Base-by-base conservation (phyloP, 2,888 invertebrate genomes). In the Liopterus haemorrhoidalis region DNA sequence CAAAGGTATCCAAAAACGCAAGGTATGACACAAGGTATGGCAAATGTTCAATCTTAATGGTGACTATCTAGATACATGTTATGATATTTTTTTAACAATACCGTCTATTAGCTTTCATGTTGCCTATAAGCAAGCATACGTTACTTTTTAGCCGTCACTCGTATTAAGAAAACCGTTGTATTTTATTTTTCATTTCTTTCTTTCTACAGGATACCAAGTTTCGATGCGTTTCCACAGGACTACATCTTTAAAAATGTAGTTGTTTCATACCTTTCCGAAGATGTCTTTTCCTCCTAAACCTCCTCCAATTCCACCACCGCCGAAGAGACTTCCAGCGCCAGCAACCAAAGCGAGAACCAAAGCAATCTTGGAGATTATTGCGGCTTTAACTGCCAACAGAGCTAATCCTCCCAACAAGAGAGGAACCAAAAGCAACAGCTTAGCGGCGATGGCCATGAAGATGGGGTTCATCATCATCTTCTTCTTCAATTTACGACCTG, bases 331-430 rank as follows among this genome's bases (percentile, higher is more conserved):
- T 58, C 84, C 82, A 53, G 84, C 71, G 4, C 82, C 82, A 37
- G 85, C 62, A 19, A 85, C 71, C 0, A 81, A 76, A 16, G 85
- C 85, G 27, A 86, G 69, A 37, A 87, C 65, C 52, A 89, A 76
- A 1, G 89, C 88, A 45, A 88, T 68, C 64, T 88, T 89, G 36
- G 86, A 82, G 9, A 88, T 75, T 51, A 88, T 71, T 42, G 87
- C 67, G 19, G 88, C 88, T 68, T 88, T 89, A 31, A 81, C 73
- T 16, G 85, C 81, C 53, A 88, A 66, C 14, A 88, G 71, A 1
- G 81, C 82, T 1, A 88, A 70, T 35, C 80, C 81, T 12, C 82
- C 85, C 50, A 88, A 72, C 12, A 84, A 65, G 5, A 87, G 64
- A 1, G 85, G 85, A 1, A 82, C 64, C 1, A 88, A 66, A 0